Evolutionary conservation across 2,888 invertebrate genomes (phyloP), one percentile per base, ranked within the genome.

Genomic region (Eupithecia vulgata): DNA sequence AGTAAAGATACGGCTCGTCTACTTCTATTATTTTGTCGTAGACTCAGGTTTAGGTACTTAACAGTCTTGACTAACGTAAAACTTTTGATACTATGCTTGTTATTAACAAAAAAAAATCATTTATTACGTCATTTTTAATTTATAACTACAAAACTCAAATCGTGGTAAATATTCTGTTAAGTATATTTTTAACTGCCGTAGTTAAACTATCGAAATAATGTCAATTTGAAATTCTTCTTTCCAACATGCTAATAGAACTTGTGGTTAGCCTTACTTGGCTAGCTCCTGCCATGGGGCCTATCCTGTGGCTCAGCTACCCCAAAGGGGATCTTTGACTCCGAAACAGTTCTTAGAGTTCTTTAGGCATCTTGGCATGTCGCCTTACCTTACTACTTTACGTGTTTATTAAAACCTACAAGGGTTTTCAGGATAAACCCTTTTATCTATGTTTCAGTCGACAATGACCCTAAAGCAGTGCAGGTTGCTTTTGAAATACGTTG

Each of bases 401-500:
- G 40, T 40, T 40, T 40, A 5, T 48, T 48, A n/a, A 48, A 48
- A 57, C 13, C 30, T 30, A 59, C 13, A 57, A 57, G 52, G 21
- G 25, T 21, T 52, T 21, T 12, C 12, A 52, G 52, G 21, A 57
- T 61, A 61, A 61, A 34, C n/a, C n/a, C n/a, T 61, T 5, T 6
- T 7, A 15, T 59, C 61, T n/a, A 25, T 21, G 68, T 13, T 68
- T 57, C 70, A 64, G 73, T 64, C 17, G 70, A 64, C 62, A 68
- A 45, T 59, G 25, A n/a, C 25, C 68, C 12, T 52, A 42, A 62
- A 83, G 84, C 85, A 87, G 91, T 87, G 85, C 87, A 72, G 83
- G 84, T 84, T 82, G 81, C 82, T 85, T 83, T 71, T 57, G 67
- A 61, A 75, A 73, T 71, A 65, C 67, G 61, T 70, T 59, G 69